Evolutionary conservation across 2,888 invertebrate genomes (phyloP).

Genomic region (Coremacera marginata): DNA sequence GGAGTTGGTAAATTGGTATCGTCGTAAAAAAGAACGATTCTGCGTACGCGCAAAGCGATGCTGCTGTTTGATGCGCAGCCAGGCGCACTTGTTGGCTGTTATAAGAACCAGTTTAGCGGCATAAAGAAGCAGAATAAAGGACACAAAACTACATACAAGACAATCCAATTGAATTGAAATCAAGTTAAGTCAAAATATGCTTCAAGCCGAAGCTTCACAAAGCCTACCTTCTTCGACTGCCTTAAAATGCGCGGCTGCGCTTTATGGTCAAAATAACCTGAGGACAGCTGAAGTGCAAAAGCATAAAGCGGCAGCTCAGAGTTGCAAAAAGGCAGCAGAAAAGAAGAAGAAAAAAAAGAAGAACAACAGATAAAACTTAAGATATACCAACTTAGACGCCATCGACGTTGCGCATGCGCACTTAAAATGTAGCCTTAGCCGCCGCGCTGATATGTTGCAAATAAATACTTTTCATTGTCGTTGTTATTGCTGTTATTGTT

Average conservation of each 20-base stretch:
- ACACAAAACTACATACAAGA: neutral
- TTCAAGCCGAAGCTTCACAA: neutral
- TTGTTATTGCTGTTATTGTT: neutral
- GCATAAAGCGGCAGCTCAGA: neutral
- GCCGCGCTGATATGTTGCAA: neutral
- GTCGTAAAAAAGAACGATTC: neutral
- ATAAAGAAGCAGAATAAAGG: neutral
- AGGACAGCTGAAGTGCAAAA: neutral
- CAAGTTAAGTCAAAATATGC: slow-evolving; percentile 22
- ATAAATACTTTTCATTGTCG: neutral
- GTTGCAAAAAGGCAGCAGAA: neutral
- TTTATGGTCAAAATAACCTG: neutral
- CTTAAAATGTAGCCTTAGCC: neutral
- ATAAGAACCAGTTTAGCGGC: too few relatives aligned
- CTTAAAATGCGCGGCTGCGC: neutral
- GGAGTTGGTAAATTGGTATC: neutral
- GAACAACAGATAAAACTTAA: neutral
- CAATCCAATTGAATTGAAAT: slow-evolving; percentile 34
- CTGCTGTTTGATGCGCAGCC: neutral
- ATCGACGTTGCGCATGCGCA: neutral
- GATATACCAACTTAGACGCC: neutral
- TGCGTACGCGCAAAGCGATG: slow-evolving; percentile 26
- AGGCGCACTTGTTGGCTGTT: too few relatives aligned
- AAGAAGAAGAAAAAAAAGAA: neutral
- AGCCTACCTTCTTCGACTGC: neutral